Evolutionary conservation across 1,140 invertebrate species (phyloP).

Genomic region (Bemisia tabaci): DNA sequence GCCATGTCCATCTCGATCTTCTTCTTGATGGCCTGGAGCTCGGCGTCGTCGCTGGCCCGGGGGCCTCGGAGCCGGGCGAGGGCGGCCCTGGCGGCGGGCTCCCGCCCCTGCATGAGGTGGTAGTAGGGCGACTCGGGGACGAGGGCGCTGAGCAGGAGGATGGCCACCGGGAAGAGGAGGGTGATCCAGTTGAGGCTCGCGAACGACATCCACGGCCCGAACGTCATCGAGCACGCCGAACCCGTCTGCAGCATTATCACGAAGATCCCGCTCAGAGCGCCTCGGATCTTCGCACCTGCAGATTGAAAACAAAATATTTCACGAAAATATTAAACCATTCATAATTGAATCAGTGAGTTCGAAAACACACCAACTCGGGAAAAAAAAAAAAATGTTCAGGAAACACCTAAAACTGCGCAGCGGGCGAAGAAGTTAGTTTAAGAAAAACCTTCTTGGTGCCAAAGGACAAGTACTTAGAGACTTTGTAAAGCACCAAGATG

Average conservation of each 20-base stretch:
- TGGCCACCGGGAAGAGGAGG: conserved; percentile 39
- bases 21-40: conserved; percentile 16
- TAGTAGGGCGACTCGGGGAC: conserved; percentile 72
- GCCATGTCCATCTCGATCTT: conserved; percentile 11
- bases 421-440: no score
- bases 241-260: conserved; percentile 63
- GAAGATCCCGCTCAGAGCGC: conserved; percentile 49
- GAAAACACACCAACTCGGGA: no score
- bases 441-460: no score
- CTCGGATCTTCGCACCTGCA: conserved; percentile 16
- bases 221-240: conserved; percentile 53
- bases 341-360: no score
- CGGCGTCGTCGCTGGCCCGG: conserved; percentile 10
- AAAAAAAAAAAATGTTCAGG: no score
- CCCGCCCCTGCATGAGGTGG: conserved; percentile 39
- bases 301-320: no score
- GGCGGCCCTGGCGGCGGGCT: conserved; percentile 11
- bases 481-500: no score
- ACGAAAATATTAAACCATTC: no score
- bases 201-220: conserved; percentile 59
- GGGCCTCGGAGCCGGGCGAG: not conserved
- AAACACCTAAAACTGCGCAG: no score
- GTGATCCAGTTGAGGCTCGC: conserved; percentile 46
- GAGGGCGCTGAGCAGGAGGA: conserved; percentile 45
- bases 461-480: no score